Percentiles rank a stretch among this genome's conserved stretches.
These are phyloP conservation scores for Leptinotarsa undecemlineata DNA, from an alignment of 1,140 invertebrate species.

Conservation along the genomic window DNA sequence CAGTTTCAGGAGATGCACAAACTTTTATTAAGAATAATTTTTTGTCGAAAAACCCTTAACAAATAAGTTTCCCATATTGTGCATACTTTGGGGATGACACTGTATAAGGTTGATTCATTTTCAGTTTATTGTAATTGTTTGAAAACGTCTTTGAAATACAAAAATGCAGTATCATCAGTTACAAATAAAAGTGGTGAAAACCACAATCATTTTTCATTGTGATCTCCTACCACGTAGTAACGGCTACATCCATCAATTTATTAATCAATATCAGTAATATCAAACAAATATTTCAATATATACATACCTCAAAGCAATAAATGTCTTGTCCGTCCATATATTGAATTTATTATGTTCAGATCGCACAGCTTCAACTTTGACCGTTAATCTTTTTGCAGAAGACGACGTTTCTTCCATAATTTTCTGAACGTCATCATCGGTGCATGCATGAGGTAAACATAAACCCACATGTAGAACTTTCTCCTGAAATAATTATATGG, in stretches of 20 bases:
- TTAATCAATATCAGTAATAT: neutral
- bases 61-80: too few species aligned
- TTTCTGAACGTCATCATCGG: slow-evolving; percentile 62
- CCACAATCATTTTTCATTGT: too few species aligned
- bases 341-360: slow-evolving; percentile 69
- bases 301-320: slow-evolving; percentile 72
- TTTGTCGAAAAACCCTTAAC: too few species aligned
- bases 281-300: slow-evolving; percentile 25
- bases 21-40: too few species aligned
- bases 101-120: too few species aligned
- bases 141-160: too few species aligned
- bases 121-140: too few species aligned
- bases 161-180: too few species aligned
- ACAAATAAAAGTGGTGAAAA: too few species aligned
- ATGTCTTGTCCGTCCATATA: slow-evolving; percentile 69
- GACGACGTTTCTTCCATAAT: slow-evolving; percentile 62
- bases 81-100: too few species aligned
- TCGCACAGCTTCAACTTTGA: slow-evolving; percentile 63
- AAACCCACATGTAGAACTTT: slow-evolving; percentile 70
- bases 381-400: slow-evolving; percentile 53
- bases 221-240: too few species aligned
- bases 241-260: neutral
- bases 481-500: slow-evolving; percentile 54
- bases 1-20: too few species aligned
- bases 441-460: slow-evolving; percentile 73